Percentiles rank a stretch among this genome's conserved stretches.
These are phyloP conservation scores for Lytechinus variegatus DNA, from an alignment of 35 echinoderm and acorn worm genomes.

Conservation along the genomic window DNA sequence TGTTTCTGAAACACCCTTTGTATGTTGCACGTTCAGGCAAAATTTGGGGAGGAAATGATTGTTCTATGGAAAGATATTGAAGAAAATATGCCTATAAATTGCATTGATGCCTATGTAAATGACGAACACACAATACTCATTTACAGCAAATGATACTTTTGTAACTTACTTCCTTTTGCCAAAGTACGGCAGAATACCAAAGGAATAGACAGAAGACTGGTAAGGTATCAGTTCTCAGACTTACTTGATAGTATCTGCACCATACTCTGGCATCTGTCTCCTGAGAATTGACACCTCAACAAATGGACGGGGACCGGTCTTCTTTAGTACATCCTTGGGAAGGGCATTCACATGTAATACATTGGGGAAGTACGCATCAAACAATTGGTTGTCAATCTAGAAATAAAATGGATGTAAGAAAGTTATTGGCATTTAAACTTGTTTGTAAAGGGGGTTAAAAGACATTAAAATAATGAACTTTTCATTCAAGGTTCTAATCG, in stretches of 20 bases:
- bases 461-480: no score
- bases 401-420: background rate
- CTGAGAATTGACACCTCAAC: conserved; percentile 88
- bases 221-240: conserved; percentile 25
- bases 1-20: no score
- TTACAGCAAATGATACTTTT: no score
- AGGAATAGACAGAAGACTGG: background rate
- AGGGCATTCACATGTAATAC: conserved; percentile 82
- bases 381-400: conserved; percentile 97
- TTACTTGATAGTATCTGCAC: conserved; percentile 92
- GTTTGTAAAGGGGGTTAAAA: background rate
- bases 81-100: no score
- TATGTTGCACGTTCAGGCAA: no score
- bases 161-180: no score
- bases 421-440: background rate
- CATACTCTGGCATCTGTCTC: conserved; percentile 77
- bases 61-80: no score
- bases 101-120: no score
- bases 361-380: conserved; percentile 95
- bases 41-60: no score
- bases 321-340: conserved; percentile 86
- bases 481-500: background rate
- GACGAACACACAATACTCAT: no score
- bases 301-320: conserved; percentile 87
- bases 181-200: no score